These are phyloP conservation scores for Drosophila meridiana DNA, from an alignment of 2,888 invertebrate genomes.

Conservation along the genomic window DNA sequence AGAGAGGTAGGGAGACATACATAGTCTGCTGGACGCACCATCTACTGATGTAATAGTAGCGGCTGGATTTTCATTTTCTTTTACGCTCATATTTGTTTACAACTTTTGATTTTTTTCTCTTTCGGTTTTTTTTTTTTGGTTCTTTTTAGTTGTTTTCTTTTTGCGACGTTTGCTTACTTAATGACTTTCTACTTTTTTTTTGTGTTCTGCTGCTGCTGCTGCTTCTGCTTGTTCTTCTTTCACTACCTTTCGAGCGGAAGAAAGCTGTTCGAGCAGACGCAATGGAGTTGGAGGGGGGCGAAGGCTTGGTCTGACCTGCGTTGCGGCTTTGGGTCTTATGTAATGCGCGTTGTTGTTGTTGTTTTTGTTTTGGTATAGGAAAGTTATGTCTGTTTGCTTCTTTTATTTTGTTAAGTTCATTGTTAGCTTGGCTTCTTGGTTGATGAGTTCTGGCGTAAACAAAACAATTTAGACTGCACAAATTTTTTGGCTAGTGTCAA, in stretches of 20 bases:
- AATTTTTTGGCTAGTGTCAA: conserved; percentile 29
- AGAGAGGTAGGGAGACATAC: conserved; percentile 2
- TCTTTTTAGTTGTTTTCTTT: conserved; percentile 33
- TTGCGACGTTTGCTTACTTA: conserved; percentile 67
- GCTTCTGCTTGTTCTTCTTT: conserved; percentile 12
- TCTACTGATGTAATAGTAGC: conserved; percentile 39
- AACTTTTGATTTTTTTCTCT: conserved; percentile 73
- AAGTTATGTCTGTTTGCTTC: conserved; percentile 15
- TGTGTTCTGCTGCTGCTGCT: conserved; percentile 13
- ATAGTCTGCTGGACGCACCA: conserved; percentile 10
- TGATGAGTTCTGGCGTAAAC: conserved; percentile 56
- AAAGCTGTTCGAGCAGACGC: conserved; percentile 17
- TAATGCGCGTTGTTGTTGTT: conserved; percentile 23
- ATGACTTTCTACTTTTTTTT: conserved; percentile 75
- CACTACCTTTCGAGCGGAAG: conserved; percentile 27
- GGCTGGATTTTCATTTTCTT: conserved; percentile 73
- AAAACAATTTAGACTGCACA: conserved; percentile 52
- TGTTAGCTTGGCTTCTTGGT: conserved; percentile 3
- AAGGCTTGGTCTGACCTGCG: conserved; percentile 6
- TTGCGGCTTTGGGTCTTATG: conserved; percentile 23
- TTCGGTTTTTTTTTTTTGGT: conserved; percentile 32
- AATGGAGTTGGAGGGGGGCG: not conserved
- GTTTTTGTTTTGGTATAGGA: conserved; percentile 12
- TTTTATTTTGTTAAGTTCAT: conserved; percentile 1
- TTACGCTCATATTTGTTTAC: conserved; percentile 82